A percentile compares a stretch with the other conserved stretches of the same genome.
phyloP scores from a whole-genome alignment of 2,888 invertebrate species.

The Alentia gelatinosa region DNA sequence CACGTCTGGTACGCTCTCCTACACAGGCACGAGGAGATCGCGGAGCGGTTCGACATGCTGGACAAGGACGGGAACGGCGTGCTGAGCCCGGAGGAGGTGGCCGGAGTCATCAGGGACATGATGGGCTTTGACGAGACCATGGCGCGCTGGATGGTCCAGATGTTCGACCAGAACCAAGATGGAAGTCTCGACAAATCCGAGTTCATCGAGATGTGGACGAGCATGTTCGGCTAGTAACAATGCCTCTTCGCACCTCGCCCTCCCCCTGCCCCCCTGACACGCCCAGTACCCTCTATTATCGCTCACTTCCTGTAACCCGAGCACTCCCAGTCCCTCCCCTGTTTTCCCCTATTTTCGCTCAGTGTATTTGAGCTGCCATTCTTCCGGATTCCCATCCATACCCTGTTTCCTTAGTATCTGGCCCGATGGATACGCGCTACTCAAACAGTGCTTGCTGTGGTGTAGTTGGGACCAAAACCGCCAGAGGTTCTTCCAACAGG shows the following conservation, averaged over 20 bases:
- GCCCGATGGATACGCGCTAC: too few relatives aligned
- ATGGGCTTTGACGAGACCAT: conserved; percentile 64
- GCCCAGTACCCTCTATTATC: background rate
- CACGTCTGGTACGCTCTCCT: background rate
- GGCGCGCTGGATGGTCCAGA: conserved; percentile 63
- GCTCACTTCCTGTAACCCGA: background rate
- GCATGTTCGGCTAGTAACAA: conserved; percentile 64
- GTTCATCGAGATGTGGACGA: conserved; percentile 67
- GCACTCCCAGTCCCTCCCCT: background rate
- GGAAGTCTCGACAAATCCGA: conserved; percentile 66
- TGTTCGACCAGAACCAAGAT: conserved; percentile 68
- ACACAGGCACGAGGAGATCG: conserved; percentile 65
- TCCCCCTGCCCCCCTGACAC: background rate
- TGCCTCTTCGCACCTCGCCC: background rate
- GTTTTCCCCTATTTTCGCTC: background rate
- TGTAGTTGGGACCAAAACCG: too few relatives aligned
- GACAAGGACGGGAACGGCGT: conserved; percentile 67
- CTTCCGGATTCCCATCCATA: background rate
- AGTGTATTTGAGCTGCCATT: background rate
- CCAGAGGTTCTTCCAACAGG: too few relatives aligned
- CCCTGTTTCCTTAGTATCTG: too few relatives aligned
- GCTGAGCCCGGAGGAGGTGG: conserved; percentile 66
- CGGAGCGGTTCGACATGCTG: conserved; percentile 63
- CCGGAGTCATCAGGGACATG: conserved; percentile 63
- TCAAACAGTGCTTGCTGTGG: too few relatives aligned